These are phyloP conservation scores for Gallinago solitaria DNA, from an alignment of 2,797 vertebrate genomes.

Conservation along the genomic window DNA sequence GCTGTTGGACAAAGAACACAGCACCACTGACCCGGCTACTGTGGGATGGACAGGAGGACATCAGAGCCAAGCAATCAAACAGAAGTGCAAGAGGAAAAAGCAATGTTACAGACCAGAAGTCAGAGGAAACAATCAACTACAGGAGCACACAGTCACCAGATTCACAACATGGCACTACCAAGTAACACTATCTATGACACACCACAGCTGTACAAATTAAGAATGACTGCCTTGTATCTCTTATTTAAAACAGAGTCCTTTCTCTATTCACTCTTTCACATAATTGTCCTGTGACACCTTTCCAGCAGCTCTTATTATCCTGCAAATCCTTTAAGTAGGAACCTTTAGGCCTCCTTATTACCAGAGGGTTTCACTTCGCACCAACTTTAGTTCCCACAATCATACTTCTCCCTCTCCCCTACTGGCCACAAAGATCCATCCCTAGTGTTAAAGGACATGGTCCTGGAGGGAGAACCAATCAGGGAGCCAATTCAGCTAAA, in stretches of 20 bases:
- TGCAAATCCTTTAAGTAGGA: background rate
- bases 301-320: background rate
- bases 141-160: background rate
- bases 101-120: background rate
- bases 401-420: background rate
- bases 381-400: background rate
- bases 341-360: background rate
- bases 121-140: conserved; percentile 20
- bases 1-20: background rate
- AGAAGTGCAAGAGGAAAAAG: background rate
- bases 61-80: background rate
- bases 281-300: background rate
- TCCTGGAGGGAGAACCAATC: background rate
- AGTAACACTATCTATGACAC: background rate
- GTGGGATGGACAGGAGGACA: background rate
- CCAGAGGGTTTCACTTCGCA: background rate
- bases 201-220: conserved; percentile 31
- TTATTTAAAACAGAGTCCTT: background rate
- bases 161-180: conserved; percentile 8
- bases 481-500: background rate
- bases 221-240: conserved; percentile 46
- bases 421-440: background rate
- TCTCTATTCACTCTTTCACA: background rate
- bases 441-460: background rate
- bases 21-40: background rate